Evolutionary conservation across 1,140 invertebrate species (phyloP), one percentile per base, ranked within the genome.

Genomic region (Dolichoris vasculosae): DNA sequence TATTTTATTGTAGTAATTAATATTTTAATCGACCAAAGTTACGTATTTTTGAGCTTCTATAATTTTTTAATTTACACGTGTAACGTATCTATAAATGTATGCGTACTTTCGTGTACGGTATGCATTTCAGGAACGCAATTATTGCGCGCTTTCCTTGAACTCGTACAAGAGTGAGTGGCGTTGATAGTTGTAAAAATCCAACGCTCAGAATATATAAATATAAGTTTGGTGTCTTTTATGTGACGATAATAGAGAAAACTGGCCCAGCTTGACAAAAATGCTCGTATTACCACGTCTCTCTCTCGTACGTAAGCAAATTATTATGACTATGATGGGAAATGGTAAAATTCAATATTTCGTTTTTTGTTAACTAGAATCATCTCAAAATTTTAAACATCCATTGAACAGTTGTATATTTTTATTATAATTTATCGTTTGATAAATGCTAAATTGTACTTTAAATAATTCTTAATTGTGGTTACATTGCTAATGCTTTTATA

Each of bases 121-220:
- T 23, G 17, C 40, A 67, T 17, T 69, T 7, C 38, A 38, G 9
- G 17, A 17, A 43, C 11, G 30, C 46, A 76, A 7, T 40, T 73
- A 63, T 75, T n/a, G 82, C 51, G 48, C 64, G 63, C 76, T 84
- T 84, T 84, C 83, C 83, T 84, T 84, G 83, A 84, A 84, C 83
- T 84, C 73, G 38, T 6, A n/a, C 59, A 46, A 59, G 82, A 84
- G 83, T 84, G 83, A 84, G 83, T 79, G 83, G 83, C 43, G 64
- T 78, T 69, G 23, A 0, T 26, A 43, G 55, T 77, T n/a, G n/a
- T 84, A 51, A 77, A 84, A 78, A 84, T 23, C 55, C 64, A 40
- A 23, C 38, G 23, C 75, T 30, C 30, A 30, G 17, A 69, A 73
- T 83, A 76, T 40, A 48, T 43, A 67, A 43, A 80, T 23, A 67